phyloP scores from a whole-genome alignment of 2,797 vertebrate species.

The Threskiornis aethiopicus region DNA sequence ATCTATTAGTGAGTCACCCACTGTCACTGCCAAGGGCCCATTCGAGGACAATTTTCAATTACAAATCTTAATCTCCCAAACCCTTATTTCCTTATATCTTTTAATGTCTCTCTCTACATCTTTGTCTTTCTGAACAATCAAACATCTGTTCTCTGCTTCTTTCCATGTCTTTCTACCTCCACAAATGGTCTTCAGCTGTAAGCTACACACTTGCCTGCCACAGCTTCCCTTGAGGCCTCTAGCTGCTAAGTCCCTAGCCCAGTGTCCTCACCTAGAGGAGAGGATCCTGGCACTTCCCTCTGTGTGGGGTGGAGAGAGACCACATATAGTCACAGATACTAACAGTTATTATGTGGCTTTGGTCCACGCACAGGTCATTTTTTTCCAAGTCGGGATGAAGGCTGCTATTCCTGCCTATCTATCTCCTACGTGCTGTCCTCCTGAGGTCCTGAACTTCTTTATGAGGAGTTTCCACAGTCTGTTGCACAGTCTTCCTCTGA shows the following conservation, averaged over 20 bases:
- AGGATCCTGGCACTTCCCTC: neutral
- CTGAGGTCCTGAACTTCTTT: neutral
- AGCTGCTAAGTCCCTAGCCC: neutral
- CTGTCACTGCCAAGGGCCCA: neutral
- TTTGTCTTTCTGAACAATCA: neutral
- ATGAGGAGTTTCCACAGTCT: neutral
- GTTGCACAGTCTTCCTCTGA: neutral
- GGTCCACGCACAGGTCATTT: neutral
- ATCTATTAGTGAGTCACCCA: neutral
- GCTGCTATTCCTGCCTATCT: neutral
- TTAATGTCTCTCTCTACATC: neutral
- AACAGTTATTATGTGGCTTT: neutral
- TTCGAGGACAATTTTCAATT: neutral
- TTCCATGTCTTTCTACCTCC: neutral
- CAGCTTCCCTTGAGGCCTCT: neutral
- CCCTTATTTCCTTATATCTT: neutral
- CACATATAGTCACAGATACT: rapidly evolving
- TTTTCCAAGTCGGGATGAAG: neutral
- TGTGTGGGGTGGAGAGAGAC: neutral
- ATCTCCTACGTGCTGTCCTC: neutral
- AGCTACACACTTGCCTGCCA: neutral
- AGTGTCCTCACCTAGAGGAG: neutral
- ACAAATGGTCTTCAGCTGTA: neutral
- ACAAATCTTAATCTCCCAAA: neutral
- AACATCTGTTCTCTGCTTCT: neutral